Base-by-base conservation (phyloP, 2,113 vertebrate species). In the Epinephelus moara region DNA sequence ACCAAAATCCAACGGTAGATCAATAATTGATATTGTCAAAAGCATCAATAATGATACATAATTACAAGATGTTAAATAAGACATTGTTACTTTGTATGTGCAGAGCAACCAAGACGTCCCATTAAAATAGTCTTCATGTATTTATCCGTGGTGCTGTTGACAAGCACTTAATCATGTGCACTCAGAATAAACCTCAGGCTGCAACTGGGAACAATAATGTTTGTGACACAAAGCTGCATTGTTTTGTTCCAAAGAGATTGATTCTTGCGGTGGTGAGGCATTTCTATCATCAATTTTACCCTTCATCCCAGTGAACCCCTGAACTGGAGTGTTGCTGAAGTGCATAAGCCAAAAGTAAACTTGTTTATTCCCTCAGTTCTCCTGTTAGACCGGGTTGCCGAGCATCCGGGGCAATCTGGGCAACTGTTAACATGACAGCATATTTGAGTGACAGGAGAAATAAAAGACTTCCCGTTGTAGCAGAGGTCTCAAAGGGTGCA, bases 391-490 rank as follows among this genome's bases (percentile, higher is more conserved):
- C 14, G 56, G 86, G 88, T 88, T 80, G 63, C 75, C 62, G 52
- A 69, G 78, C 52, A 19, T 84, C 64, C 8, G 3, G 57, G 55
- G 52, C 21, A 7, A 75, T 84, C 60, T 71, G 57, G 23, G 21
- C 37, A 75, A 83, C 81, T 45, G 84, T 66, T 64, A 81, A 59
- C 64, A 33, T 69, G 30, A 72, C 64, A 33, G 60, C 78, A 85
- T 89, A 53, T 82, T 83, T 90, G 50, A 89, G 74, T 85, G 85
- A 81, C 87, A 86, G 63, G 27, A 42, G 49, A 69, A 78, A 73
- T 67, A 45, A 81, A 85, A 66, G 40, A 19, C 21, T 68, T 69
- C 56, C 40, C 2, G 2, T 23, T 74, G 79, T 49, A 14, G 52
- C 45, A 53, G 45, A 78, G 17, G 61, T 77, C 78, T 68, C 45